A percentile compares a stretch with the other conserved stretches of the same genome.
Evolutionary conservation across 2,113 vertebrate genomes (phyloP).

Genomic region (Ciconia stormi): DNA sequence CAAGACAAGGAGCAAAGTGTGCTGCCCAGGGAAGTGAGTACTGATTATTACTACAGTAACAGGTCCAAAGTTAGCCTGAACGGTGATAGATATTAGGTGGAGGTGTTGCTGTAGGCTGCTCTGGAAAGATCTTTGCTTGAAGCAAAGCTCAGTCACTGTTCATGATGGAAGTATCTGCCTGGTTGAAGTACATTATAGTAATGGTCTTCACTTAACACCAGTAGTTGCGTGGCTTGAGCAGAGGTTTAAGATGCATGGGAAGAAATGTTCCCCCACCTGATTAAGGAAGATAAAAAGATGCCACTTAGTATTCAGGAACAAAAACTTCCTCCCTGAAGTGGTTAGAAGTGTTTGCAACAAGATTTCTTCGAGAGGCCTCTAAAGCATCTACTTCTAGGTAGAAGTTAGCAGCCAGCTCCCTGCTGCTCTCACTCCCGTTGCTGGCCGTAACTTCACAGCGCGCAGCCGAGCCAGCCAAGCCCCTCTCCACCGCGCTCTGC

Average conservation of each 20-base stretch:
- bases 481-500: background rate
- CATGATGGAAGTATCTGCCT: background rate
- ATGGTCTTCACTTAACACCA: background rate
- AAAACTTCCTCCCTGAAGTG: background rate
- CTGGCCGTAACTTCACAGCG: accelerated
- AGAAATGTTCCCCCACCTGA: background rate
- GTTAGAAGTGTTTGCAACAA: background rate
- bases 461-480: accelerated
- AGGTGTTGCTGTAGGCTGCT: background rate
- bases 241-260: background rate
- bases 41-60: background rate
- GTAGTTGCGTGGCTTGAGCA: accelerated
- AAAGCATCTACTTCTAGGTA: accelerated
- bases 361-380: background rate
- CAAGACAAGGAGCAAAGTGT: background rate
- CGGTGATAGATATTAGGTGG: background rate
- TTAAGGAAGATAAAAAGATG: background rate
- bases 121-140: background rate
- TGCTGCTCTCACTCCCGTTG: accelerated
- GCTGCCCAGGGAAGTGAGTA: background rate
- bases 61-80: background rate
- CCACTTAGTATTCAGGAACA: background rate
- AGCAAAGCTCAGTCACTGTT: background rate
- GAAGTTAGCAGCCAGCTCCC: accelerated
- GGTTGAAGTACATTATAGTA: background rate